Conservation (phyloP, 2,797 vertebrate genomes). For the Iguana delicatissima region DNA sequence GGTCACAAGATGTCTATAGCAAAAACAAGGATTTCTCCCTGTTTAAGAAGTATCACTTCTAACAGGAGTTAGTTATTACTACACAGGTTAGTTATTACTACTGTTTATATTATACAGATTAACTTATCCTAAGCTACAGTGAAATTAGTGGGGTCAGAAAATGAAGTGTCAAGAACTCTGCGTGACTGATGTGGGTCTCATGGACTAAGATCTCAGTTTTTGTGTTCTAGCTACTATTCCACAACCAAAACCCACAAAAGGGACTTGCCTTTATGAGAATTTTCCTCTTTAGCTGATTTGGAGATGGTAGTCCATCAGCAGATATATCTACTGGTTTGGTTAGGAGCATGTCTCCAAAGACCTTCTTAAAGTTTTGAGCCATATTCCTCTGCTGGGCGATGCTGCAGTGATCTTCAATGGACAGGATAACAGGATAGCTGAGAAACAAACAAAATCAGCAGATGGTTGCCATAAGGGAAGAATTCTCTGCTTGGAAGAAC, state of each 20-base stretch:
- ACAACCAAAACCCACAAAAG: background rate
- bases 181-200: background rate
- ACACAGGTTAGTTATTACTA: background rate
- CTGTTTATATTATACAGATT: background rate
- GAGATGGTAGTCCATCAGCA: conserved; percentile 95
- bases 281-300: conserved; percentile 96
- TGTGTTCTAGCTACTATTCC: background rate
- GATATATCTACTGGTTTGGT: conserved; percentile 96
- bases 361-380: conserved; percentile 93
- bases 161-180: background rate
- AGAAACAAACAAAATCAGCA: conserved; percentile 5
- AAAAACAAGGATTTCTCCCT: background rate
- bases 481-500: background rate
- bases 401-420: conserved; percentile 99
- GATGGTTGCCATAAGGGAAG: background rate
- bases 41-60: background rate
- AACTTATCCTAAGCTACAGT: background rate
- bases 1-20: background rate
- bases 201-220: background rate
- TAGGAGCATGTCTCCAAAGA: conserved; percentile 95
- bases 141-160: background rate
- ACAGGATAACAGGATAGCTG: conserved; percentile 95
- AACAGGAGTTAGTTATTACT: too few species aligned
- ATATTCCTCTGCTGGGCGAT: conserved; percentile 99
- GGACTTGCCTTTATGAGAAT: conserved; percentile 95